A percentile compares a stretch with the other conserved stretches of the same genome.
Evolutionary conservation across 2,888 invertebrate species (phyloP).

Genomic region (Hydrotaea diabolus): DNA sequence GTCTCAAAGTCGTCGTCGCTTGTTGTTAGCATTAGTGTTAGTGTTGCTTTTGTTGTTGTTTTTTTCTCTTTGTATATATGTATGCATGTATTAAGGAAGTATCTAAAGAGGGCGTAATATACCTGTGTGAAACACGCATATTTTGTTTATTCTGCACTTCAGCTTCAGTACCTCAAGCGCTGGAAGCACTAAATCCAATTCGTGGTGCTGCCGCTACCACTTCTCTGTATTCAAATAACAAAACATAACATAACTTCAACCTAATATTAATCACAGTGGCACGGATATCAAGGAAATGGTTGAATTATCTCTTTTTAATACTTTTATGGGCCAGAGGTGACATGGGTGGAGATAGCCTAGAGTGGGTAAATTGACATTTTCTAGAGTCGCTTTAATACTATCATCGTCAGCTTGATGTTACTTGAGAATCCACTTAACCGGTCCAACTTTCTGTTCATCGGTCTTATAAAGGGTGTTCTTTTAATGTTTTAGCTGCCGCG

Average conservation of each 20-base stretch:
- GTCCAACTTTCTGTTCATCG: no score
- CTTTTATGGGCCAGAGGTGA: background rate
- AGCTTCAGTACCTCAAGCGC: background rate
- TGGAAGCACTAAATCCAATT: background rate
- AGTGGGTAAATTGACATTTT: no score
- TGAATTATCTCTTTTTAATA: background rate
- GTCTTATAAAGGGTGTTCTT: no score
- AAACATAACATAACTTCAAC: background rate
- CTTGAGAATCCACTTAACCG: no score
- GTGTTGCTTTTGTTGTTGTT: background rate
- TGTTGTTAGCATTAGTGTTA: background rate
- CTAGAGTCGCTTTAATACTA: no score
- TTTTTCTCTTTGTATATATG: background rate
- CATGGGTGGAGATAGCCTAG: no score
- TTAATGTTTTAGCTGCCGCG: no score
- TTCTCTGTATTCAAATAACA: background rate
- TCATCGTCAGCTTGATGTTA: no score
- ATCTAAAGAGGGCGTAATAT: conserved; percentile 35
- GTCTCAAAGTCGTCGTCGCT: background rate
- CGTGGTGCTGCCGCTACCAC: background rate
- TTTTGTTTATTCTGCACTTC: conserved; percentile 42
- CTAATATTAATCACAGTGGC: background rate
- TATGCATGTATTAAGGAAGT: background rate
- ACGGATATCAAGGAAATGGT: background rate
- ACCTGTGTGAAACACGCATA: conserved; percentile 42